phyloP scores from a whole-genome alignment of 2,797 vertebrate genomes.

The Hydrolagus colliei region DNA sequence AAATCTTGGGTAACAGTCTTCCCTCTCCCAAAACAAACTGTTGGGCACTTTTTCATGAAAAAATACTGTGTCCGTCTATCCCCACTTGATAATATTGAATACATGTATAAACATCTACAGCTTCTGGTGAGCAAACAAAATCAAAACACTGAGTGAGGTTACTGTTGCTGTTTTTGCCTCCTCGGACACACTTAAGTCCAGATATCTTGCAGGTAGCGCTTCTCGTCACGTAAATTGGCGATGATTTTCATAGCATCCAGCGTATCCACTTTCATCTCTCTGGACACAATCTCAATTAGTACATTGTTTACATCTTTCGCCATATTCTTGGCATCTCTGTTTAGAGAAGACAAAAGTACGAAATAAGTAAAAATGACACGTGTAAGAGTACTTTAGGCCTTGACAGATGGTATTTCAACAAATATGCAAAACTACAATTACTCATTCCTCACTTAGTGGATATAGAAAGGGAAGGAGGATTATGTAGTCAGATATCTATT shows the following conservation, averaged over 20 bases:
- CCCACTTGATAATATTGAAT: background rate
- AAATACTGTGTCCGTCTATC: background rate
- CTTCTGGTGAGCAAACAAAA: background rate
- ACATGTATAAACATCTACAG: background rate
- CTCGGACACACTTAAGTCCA: constrained; percentile 65
- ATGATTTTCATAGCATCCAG: constrained; percentile 79
- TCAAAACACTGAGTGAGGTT: background rate
- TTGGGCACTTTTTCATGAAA: background rate
- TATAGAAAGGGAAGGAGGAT: too few relatives aligned
- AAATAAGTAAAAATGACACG: constrained; percentile 15
- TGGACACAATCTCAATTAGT: constrained; percentile 67
- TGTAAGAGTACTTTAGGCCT: background rate
- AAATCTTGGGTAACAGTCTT: too few relatives aligned
- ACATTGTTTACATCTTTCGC: constrained; percentile 77
- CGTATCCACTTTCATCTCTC: constrained; percentile 62
- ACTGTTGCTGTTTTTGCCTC: background rate
- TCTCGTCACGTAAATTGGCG: constrained; percentile 73
- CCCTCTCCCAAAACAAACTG: background rate
- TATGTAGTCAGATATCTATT: too few relatives aligned
- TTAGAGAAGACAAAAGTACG: constrained; percentile 43
- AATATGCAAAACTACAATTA: too few relatives aligned
- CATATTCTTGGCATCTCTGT: constrained; percentile 87
- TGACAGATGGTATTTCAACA: too few relatives aligned
- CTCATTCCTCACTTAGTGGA: too few relatives aligned
- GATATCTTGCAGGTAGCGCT: constrained; percentile 84